A percentile compares a stretch with the other conserved stretches of the same genome.
These are phyloP conservation scores for Anoplolepis gracilipes DNA, from an alignment of 1,140 invertebrate genomes.

Conservation along the genomic window DNA sequence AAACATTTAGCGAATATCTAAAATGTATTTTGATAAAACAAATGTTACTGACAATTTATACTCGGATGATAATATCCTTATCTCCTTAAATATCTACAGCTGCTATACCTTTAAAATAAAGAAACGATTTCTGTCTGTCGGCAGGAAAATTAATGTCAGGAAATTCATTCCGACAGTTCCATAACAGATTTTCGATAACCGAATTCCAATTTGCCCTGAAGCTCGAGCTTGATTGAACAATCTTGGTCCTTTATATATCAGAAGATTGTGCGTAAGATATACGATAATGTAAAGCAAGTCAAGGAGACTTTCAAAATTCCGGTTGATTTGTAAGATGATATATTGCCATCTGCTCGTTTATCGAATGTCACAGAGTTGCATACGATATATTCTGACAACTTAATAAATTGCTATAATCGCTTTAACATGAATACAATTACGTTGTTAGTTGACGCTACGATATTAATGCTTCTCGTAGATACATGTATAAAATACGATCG, in stretches of 20 bases:
- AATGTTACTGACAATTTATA: neutral
- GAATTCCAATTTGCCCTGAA: conserved; percentile 65
- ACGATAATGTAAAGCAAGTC: conserved; percentile 59
- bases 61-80: neutral
- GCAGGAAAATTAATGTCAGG: conserved; percentile 62
- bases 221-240: conserved; percentile 67
- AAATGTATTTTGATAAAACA: neutral
- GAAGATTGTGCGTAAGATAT: conserved; percentile 59
- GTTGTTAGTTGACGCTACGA: neutral
- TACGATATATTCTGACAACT: neutral
- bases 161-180: conserved; percentile 69
- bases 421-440: neutral
- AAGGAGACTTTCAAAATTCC: conserved; percentile 34
- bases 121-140: conserved; percentile 8
- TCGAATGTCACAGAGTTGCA: neutral
- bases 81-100: neutral
- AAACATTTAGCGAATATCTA: neutral
- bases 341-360: conserved; percentile 21
- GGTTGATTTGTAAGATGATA: too few relatives aligned
- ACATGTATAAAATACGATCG: neutral
- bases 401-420: neutral
- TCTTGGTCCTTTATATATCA: conserved; percentile 65
- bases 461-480: neutral
- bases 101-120: conserved; percentile 37
- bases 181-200: conserved; percentile 70